phyloP scores from a whole-genome alignment of 2,113 vertebrate genomes.

The Ahaetulla prasina region DNA sequence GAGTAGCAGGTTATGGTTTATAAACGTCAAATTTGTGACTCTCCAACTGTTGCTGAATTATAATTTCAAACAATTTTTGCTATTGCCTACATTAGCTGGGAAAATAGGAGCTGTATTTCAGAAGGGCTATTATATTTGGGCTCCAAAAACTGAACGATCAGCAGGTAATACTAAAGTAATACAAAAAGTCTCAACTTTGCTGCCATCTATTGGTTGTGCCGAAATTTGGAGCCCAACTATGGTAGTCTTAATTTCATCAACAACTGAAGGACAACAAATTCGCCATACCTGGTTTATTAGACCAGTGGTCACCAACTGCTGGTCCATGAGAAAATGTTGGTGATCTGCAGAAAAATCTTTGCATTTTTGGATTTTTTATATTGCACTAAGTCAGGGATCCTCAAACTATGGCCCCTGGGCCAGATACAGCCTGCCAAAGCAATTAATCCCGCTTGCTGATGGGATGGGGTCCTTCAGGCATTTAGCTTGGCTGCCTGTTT shows the following conservation, averaged over 20 bases:
- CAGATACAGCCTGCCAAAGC: too few species aligned
- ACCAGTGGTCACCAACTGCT: too few species aligned
- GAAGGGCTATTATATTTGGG: neutral
- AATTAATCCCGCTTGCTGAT: too few species aligned
- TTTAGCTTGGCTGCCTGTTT: too few species aligned
- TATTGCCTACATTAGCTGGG: neutral
- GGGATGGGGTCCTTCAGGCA: too few species aligned
- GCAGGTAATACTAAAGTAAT: neutral
- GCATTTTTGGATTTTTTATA: too few species aligned
- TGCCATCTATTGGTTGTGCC: neutral
- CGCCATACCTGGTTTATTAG: neutral
- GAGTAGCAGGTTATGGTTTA: neutral
- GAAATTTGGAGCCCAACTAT: neutral
- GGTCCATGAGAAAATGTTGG: too few species aligned
- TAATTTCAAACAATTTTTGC: neutral
- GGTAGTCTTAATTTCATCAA: neutral
- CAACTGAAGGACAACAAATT: neutral
- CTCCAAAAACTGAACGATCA: neutral
- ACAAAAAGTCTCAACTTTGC: neutral
- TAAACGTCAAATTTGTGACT: neutral
- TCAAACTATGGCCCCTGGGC: too few species aligned
- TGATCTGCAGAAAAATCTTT: too few species aligned
- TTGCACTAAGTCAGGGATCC: too few species aligned
- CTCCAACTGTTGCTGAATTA: neutral
- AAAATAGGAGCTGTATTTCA: neutral